Percentiles rank a stretch among this genome's conserved stretches.
These are phyloP conservation scores for Oreochromis niloticus DNA, from an alignment of 2,113 vertebrate species.

Conservation along the genomic window DNA sequence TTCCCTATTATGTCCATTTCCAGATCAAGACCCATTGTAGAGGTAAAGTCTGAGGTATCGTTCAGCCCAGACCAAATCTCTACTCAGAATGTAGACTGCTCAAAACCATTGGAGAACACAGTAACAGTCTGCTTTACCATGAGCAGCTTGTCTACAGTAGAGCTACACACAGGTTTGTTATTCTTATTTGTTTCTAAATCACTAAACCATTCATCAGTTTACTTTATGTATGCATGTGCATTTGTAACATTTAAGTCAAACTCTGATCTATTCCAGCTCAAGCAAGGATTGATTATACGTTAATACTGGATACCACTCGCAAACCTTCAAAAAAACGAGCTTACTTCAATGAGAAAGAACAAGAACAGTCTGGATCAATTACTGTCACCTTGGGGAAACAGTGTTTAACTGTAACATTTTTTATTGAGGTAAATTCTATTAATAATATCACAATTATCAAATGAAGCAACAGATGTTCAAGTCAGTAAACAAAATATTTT, in stretches of 20 bases:
- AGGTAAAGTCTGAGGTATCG: constrained; percentile 17
- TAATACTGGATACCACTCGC: not conserved
- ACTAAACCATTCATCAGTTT: not conserved
- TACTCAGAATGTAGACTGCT: not conserved
- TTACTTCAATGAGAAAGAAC: not conserved
- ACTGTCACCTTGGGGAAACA: fast-evolving
- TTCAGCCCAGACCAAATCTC: constrained; percentile 48
- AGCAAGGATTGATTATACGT: not conserved
- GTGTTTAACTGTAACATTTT: not conserved
- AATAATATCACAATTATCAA: not conserved
- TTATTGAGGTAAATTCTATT: constrained; percentile 39
- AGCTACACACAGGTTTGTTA: not conserved
- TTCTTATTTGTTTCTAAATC: not conserved
- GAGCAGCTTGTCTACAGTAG: not conserved
- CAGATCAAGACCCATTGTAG: constrained; percentile 68
- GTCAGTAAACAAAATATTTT: not conserved
- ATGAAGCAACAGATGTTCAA: not conserved
- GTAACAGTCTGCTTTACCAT: not conserved
- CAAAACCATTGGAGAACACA: not conserved
- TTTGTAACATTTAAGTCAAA: not conserved
- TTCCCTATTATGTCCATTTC: not conserved
- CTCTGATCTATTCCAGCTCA: not conserved
- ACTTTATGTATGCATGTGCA: not conserved
- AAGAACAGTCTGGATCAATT: not conserved
- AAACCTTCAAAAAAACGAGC: not conserved